Percentiles rank a stretch among this genome's conserved stretches.
These are phyloP conservation scores for Pocillopora meandrina DNA, from an alignment of 92 coral and sea anemone species.

Conservation along the genomic window DNA sequence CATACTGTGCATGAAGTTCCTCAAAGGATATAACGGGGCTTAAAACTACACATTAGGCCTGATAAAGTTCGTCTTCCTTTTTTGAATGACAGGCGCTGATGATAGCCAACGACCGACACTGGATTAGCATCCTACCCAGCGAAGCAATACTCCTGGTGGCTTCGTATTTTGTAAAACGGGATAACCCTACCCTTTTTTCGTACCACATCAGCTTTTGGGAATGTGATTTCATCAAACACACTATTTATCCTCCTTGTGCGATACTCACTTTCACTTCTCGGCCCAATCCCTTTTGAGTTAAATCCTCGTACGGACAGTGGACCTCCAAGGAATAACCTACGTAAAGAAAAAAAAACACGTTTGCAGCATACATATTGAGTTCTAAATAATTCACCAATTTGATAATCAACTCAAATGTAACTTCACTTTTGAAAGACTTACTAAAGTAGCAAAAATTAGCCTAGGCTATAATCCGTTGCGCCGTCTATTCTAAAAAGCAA, in stretches of 20 bases:
- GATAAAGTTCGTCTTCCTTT: no score
- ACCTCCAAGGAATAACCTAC: constrained; percentile 94
- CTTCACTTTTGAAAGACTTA: background rate
- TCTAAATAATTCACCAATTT: no score
- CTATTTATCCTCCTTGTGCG: background rate
- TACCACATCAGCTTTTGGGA: no score
- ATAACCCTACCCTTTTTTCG: background rate
- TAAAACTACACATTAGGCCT: no score
- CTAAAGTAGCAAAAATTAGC: background rate
- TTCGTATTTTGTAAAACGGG: no score
- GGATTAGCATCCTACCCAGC: background rate
- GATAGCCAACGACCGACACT: no score
- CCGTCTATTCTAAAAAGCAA: background rate
- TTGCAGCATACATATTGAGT: background rate
- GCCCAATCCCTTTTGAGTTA: constrained; percentile 89
- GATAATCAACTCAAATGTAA: background rate
- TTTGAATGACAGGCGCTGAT: no score
- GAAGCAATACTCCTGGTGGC: background rate
- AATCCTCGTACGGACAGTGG: constrained; percentile 93
- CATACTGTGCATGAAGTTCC: background rate
- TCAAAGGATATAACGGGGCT: background rate
- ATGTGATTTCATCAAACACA: no score
- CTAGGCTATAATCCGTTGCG: background rate
- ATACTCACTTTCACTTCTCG: constrained; percentile 78
- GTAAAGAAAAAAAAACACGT: background rate